A percentile compares a stretch with the other conserved stretches of the same genome.
phyloP scores from a whole-genome alignment of 2,888 invertebrate genomes.

The Eucera pruinosa region DNA sequence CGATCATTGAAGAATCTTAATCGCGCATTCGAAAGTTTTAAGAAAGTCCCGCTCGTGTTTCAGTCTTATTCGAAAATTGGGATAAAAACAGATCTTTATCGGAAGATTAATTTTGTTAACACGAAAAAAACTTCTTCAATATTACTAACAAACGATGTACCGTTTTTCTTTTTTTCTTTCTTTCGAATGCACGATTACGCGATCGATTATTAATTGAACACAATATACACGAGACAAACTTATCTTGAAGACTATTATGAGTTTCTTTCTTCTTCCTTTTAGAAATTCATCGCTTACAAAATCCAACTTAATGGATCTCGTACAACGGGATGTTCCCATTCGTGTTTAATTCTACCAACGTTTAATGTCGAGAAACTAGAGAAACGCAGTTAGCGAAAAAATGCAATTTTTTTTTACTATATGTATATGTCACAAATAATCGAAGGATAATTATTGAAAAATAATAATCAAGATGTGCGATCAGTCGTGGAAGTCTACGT shows the following conservation, averaged over 20 bases:
- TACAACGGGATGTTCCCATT: slow-evolving; percentile 28
- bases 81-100: slow-evolving; percentile 21
- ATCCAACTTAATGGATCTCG: slow-evolving; percentile 5
- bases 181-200: slow-evolving; percentile 61
- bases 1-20: slow-evolving; percentile 62
- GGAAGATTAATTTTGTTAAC: slow-evolving; percentile 16
- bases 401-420: slow-evolving; percentile 6
- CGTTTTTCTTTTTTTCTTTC: no score
- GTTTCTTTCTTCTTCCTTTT: background rate
- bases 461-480: slow-evolving; percentile 11
- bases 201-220: slow-evolving; percentile 32
- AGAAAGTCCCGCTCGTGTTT: slow-evolving; percentile 46
- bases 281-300: slow-evolving; percentile 29
- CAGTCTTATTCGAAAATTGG: slow-evolving; percentile 43
- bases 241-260: slow-evolving; percentile 16
- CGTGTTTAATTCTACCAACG: background rate
- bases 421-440: slow-evolving; percentile 5
- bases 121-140: background rate
- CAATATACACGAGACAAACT: slow-evolving; percentile 35
- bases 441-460: slow-evolving; percentile 2
- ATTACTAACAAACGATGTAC: slow-evolving; percentile 15
- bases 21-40: slow-evolving; percentile 76
- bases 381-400: slow-evolving; percentile 19
- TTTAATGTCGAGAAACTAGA: slow-evolving; percentile 26
- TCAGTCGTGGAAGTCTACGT: no score